phyloP scores from a whole-genome alignment of 2,888 invertebrate species.

The Erebia epiphron region DNA sequence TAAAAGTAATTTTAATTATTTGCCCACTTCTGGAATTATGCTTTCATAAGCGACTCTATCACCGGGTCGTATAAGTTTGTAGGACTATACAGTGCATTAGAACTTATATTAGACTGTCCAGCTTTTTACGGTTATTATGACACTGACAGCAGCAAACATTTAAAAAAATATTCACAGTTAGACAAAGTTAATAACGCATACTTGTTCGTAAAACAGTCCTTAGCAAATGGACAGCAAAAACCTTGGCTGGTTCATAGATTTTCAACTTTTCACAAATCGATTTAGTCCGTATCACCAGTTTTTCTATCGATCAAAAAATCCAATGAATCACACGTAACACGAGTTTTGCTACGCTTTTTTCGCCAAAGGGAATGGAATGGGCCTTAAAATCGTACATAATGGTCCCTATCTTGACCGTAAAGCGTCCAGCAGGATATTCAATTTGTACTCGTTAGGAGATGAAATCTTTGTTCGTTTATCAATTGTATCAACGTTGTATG shows the following conservation, averaged over 20 bases:
- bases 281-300: slow-evolving; percentile 4
- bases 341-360: slow-evolving; percentile 65
- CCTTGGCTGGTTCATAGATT: not conserved
- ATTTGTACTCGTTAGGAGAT: slow-evolving; percentile 64
- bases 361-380: slow-evolving; percentile 44
- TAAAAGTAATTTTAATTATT: too few relatives aligned
- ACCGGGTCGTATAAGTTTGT: too few relatives aligned
- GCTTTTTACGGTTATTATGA: too few relatives aligned
- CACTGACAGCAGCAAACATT: too few relatives aligned
- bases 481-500: slow-evolving; percentile 30
- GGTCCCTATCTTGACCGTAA: slow-evolving; percentile 47
- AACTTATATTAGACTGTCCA: too few relatives aligned
- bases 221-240: not conserved
- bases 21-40: too few relatives aligned
- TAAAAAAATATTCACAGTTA: too few relatives aligned
- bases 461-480: slow-evolving; percentile 58
- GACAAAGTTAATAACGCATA: too few relatives aligned
- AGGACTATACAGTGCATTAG: too few relatives aligned
- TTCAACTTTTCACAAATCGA: slow-evolving; percentile 11
- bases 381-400: slow-evolving; percentile 47
- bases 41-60: too few relatives aligned
- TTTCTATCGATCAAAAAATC: not conserved
- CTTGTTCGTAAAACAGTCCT: too few relatives aligned
- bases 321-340: slow-evolving; percentile 55
- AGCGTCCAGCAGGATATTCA: slow-evolving; percentile 64